These are phyloP conservation scores for Danaus chrysippus DNA, from an alignment of 2,888 invertebrate genomes.

Conservation along the genomic window DNA sequence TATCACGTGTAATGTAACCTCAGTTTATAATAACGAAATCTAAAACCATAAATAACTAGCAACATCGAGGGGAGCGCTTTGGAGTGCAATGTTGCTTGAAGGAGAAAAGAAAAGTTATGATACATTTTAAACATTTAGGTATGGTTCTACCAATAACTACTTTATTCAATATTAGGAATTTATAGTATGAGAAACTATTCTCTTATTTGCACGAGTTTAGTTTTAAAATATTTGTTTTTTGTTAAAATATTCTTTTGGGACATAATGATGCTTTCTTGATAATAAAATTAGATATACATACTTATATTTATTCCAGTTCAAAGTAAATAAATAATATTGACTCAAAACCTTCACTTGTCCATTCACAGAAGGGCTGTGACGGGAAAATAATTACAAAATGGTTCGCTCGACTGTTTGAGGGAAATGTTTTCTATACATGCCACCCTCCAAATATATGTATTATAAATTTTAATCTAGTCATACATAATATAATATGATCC, in stretches of 20 bases:
- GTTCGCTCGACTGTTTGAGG: constrained; percentile 24
- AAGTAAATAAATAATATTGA: not conserved
- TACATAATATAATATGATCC: constrained; percentile 5
- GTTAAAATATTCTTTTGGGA: no score
- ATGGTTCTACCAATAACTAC: not conserved
- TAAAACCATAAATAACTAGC: constrained; percentile 43
- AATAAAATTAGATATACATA: no score
- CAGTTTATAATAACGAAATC: constrained; percentile 41
- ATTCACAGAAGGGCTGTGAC: constrained; percentile 15
- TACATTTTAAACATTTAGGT: not conserved
- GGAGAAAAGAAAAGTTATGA: not conserved
- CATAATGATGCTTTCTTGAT: no score
- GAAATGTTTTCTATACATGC: constrained; percentile 13
- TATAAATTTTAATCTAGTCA: constrained; percentile 23
- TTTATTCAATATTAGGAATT: not conserved
- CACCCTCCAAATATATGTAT: constrained; percentile 22
- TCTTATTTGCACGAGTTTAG: no score
- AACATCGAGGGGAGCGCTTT: constrained; percentile 37
- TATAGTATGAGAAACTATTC: no score
- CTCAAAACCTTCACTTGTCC: not conserved
- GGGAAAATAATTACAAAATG: constrained; percentile 32
- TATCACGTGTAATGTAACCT: constrained; percentile 27
- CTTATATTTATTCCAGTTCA: not conserved
- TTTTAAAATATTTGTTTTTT: no score
- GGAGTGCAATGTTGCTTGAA: not conserved